Evolutionary conservation across 2,113 vertebrate genomes (phyloP).

Genomic region (Haemorhous mexicanus): DNA sequence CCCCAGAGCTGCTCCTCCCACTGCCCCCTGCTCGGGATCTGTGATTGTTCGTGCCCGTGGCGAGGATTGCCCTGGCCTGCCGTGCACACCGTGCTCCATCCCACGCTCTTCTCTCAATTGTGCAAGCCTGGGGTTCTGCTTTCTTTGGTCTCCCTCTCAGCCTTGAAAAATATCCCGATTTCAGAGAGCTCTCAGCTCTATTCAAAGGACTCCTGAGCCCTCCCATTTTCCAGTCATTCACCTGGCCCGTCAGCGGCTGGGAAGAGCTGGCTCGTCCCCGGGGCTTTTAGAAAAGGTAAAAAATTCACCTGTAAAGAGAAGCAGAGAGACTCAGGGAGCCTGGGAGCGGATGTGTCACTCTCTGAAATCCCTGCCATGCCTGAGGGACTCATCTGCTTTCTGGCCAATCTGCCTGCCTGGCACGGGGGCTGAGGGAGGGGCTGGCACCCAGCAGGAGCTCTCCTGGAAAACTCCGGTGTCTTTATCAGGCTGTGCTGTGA

Average conservation of each 20-base stretch:
- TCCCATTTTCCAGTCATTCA: background rate
- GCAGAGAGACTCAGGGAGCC: background rate
- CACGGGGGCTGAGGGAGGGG: background rate
- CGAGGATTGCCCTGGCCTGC: background rate
- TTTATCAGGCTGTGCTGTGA: fast-evolving
- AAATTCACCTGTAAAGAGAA: background rate
- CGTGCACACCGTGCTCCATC: background rate
- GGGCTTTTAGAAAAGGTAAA: background rate
- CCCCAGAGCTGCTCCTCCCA: background rate
- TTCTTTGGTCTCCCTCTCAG: background rate
- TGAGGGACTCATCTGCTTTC: background rate
- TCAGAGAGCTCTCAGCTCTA: background rate
- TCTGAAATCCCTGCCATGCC: background rate
- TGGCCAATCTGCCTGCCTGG: background rate
- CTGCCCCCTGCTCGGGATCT: background rate
- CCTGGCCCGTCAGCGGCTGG: background rate
- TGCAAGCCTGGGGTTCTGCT: background rate
- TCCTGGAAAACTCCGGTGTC: background rate
- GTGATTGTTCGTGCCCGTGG: background rate
- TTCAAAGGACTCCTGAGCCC: background rate
- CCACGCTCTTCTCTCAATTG: background rate
- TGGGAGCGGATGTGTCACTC: background rate
- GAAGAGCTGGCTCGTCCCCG: background rate
- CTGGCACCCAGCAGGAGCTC: background rate
- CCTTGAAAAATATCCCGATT: background rate